phyloP scores from a whole-genome alignment of 2,888 invertebrate species.

The Drosophila villosipedis region DNA sequence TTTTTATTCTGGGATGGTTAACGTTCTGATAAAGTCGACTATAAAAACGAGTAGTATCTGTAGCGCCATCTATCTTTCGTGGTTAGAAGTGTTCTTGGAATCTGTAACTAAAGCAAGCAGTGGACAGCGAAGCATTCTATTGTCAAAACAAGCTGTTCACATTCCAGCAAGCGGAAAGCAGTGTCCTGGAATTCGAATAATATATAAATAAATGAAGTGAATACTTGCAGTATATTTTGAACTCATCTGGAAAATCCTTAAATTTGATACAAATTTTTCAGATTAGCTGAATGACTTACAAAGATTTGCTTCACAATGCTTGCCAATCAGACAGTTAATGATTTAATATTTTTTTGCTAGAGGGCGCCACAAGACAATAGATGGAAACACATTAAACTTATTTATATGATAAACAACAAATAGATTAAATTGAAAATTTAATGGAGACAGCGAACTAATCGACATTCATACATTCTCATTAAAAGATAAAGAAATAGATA shows the following conservation, averaged over 20 bases:
- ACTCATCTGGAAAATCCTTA: neutral
- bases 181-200: neutral
- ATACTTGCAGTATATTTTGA: neutral
- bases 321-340: neutral
- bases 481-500: neutral
- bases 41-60: neutral
- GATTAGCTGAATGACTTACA: neutral
- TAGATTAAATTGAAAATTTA: neutral
- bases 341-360: neutral
- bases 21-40: neutral
- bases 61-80: constrained; percentile 21
- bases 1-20: constrained; percentile 22
- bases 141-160: neutral
- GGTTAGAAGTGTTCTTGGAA: neutral
- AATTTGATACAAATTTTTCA: accelerated
- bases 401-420: neutral
- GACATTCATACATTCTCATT: no score
- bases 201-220: neutral
- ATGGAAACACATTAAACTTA: neutral
- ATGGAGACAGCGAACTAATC: no score
- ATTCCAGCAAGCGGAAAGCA: neutral
- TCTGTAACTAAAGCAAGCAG: neutral
- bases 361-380: neutral
- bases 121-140: neutral
- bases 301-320: neutral